Conservation (phyloP, 1,140 invertebrate species). For the Arion vulgaris region DNA sequence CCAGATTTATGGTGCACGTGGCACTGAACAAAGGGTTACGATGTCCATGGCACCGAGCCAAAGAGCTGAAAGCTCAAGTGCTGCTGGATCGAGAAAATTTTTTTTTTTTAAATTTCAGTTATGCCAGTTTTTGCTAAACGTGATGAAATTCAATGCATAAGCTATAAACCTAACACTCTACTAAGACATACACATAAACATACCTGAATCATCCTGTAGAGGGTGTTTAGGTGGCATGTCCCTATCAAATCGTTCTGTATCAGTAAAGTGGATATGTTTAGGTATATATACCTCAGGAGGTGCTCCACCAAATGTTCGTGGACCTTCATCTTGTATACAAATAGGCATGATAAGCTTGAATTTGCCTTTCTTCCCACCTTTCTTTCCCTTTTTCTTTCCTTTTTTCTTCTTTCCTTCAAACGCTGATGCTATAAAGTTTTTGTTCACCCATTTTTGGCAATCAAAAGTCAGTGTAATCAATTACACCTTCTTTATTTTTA, state of each 20-base stretch:
- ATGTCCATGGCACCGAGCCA: no score
- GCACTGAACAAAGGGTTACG: no score
- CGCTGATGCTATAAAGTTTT: conserved; percentile 69
- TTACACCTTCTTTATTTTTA: conserved; percentile 64
- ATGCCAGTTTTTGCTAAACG: no score
- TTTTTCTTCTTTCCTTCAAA: conserved; percentile 73
- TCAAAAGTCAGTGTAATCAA: conserved; percentile 72
- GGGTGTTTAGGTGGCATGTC: conserved; percentile 70
- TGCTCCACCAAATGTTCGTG: conserved; percentile 64
- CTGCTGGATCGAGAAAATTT: no score
- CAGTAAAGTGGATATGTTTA: conserved; percentile 68
- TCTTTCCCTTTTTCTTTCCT: conserved; percentile 65
- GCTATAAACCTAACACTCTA: no score
- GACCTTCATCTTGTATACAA: conserved; percentile 66
- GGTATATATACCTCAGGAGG: conserved; percentile 70
- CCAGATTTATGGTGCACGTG: no score
- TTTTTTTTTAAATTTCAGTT: no score
- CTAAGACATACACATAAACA: not conserved
- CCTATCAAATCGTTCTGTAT: conserved; percentile 70
- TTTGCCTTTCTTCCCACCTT: conserved; percentile 68
- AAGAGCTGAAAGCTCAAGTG: no score
- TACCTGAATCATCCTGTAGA: conserved; percentile 50
- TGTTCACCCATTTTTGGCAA: conserved; percentile 73
- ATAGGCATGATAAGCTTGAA: conserved; percentile 72
- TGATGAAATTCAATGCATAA: no score